Evolutionary conservation across 2,888 invertebrate genomes (phyloP), one percentile per base, ranked within the genome.

Genomic region (Ferdinandea cuprea): DNA sequence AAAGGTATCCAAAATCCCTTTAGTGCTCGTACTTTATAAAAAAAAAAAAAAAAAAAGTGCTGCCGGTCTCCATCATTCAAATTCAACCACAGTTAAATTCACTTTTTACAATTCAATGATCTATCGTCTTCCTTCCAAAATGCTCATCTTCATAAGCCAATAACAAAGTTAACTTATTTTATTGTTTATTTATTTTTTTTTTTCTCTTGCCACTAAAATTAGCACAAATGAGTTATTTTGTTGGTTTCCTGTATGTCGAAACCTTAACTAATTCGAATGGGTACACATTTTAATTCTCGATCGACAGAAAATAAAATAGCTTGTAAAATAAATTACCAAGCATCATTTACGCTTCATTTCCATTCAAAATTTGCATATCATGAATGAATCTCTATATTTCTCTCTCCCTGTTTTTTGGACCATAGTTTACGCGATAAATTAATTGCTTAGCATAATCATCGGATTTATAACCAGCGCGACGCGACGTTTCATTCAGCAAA

Each of bases 391-490:
- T 65, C 63, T 11, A n/a, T n/a, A n/a, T n/a, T n/a, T n/a, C n/a
- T n/a, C n/a, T n/a, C n/a, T n/a, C n/a, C n/a, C n/a, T n/a, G n/a
- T n/a, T n/a, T 11, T 28, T 50, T 37, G 37, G 76, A 76, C 28
- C 19, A 74, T 28, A 74, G 30, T 58, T 74, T 66, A 74, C 68
- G 71, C 66, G 32, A 66, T 77, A 66, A 61, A 72, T 63, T 54
- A 68, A 61, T 68, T 50, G 30, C 72, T 83, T 83, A 61, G 68
- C 83, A 83, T 83, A 83, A 68, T 77, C 66, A 63, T 32, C 19
- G 61, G 66, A 78, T 72, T 77, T 72, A 72, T 72, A 83, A 72
- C 77, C 83, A 77, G 66, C 72, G 77, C 77, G n/a, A n/a, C n/a
- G n/a, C n/a, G n/a, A n/a, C 77, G 72, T 66, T 77, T 73, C 72